Conservation (phyloP, 2,888 invertebrate genomes). For the Caenorhabditis sp. region DNA sequence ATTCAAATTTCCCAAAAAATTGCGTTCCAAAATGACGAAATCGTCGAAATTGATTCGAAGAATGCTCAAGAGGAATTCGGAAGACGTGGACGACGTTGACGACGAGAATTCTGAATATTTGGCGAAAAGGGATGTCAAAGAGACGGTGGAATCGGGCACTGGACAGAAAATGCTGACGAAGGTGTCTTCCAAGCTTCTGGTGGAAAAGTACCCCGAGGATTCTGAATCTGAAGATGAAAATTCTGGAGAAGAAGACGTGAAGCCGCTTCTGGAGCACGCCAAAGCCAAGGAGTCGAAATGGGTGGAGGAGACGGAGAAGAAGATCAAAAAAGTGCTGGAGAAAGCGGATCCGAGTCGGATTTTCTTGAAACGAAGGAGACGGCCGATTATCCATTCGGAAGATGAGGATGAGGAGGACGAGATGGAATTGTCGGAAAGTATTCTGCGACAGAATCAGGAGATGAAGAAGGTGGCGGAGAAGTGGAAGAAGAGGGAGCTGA, state of each 20-base stretch:
- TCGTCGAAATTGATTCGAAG: neutral
- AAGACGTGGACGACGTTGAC: neutral
- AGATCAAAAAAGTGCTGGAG: conserved; percentile 12
- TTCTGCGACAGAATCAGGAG: too few relatives aligned
- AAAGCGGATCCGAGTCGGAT: conserved; percentile 30
- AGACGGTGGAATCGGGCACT: neutral
- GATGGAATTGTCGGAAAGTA: neutral
- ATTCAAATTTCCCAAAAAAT: conserved; percentile 50
- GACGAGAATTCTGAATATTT: conserved; percentile 26
- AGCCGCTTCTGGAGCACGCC: conserved; percentile 4
- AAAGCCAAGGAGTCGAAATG: neutral
- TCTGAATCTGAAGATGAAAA: neutral
- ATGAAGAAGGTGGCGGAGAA: neutral
- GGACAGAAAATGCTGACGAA: neutral
- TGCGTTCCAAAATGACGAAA: neutral
- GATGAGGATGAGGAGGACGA: neutral
- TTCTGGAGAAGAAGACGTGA: neutral
- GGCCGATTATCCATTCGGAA: neutral
- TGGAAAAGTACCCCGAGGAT: too few relatives aligned
- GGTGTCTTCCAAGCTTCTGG: neutral
- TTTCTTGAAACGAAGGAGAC: neutral
- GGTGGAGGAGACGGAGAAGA: neutral
- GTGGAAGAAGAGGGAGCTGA: neutral
- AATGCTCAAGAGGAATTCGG: neutral
- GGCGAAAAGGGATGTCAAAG: neutral